Evolutionary conservation across 2,888 invertebrate genomes (phyloP), one percentile per base, ranked within the genome.

Genomic region (Leptura quadrifasciata): DNA sequence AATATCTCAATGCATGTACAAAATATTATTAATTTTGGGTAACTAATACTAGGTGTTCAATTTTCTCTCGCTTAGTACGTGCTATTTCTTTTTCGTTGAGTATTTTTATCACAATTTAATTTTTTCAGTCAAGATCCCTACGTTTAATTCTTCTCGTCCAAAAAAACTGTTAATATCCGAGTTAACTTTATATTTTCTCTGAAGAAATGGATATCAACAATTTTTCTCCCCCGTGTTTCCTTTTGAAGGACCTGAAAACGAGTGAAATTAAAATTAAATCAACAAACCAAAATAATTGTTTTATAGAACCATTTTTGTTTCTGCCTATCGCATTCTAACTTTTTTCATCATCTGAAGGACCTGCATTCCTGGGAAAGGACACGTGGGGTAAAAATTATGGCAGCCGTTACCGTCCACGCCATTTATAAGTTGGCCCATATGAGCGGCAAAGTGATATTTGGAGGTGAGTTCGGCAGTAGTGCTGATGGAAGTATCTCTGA

Each of bases 371-470:
- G 93, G 92, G 82, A 93, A 89, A 10, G 93, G 93, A 84, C 93
- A 93, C 47, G 91, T 91, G 17, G 93, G 93, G 84, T 93, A 93
- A 87, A 93, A 93, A 85, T 93, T 92, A 87, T 93, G 92, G 83
- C 93, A 93, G 71, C 93, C 93, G 82, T 92, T 92, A 81, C 93
- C 93, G 85, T 93, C 93, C 61, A 93, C 89, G 21, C 93, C 93
- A 63, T 92, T 90, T 76, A 93, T 92, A 79, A 93, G 88, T 87
- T 93, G 93, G 74, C 93, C 93, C 93, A 93, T 93, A 86, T 93
- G 93, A 21, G 93, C 93, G 10, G 93, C 93, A 85, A 92, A 93
- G 86, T 93, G 93, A 84, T 92, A 93, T 83, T 91, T 91, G 47
- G 93, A 93, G 0, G 93, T 91, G 75, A 93, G 90, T 88, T 93